A percentile compares a stretch with the other conserved stretches of the same genome.
phyloP scores from a whole-genome alignment of 2,113 vertebrate species.

The Ammospiza caudacuta region DNA sequence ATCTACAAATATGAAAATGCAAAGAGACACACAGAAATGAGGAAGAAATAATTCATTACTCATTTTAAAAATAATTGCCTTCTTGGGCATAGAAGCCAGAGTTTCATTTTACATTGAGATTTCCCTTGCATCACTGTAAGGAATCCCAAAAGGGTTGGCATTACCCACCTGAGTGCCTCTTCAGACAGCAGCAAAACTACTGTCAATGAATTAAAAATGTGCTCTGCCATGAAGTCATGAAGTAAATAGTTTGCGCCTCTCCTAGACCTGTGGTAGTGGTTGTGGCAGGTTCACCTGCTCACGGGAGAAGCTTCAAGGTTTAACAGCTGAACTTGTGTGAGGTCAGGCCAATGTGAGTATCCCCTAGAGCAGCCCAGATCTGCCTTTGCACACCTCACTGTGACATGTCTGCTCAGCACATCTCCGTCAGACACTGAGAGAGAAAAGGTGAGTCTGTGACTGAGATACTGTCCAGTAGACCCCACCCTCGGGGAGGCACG shows the following conservation, averaged over 20 bases:
- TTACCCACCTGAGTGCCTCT: not conserved
- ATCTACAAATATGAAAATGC: not conserved
- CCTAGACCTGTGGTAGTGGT: accelerated
- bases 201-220: not conserved
- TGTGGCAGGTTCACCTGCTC: not conserved
- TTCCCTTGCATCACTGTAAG: not conserved
- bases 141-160: not conserved
- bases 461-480: accelerated
- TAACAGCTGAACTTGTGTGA: not conserved
- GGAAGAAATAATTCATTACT: not conserved
- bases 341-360: not conserved
- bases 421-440: not conserved
- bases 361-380: not conserved
- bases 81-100: not conserved
- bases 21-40: not conserved
- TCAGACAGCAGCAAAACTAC: not conserved
- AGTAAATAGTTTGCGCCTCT: not conserved
- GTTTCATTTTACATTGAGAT: not conserved
- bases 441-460: not conserved
- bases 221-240: not conserved
- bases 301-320: not conserved
- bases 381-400: accelerated
- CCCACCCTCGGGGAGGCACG: accelerated
- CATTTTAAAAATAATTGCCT: not conserved
- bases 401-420: not conserved